phyloP scores from a whole-genome alignment of 2,888 invertebrate species.

The Drosophila mimetica region DNA sequence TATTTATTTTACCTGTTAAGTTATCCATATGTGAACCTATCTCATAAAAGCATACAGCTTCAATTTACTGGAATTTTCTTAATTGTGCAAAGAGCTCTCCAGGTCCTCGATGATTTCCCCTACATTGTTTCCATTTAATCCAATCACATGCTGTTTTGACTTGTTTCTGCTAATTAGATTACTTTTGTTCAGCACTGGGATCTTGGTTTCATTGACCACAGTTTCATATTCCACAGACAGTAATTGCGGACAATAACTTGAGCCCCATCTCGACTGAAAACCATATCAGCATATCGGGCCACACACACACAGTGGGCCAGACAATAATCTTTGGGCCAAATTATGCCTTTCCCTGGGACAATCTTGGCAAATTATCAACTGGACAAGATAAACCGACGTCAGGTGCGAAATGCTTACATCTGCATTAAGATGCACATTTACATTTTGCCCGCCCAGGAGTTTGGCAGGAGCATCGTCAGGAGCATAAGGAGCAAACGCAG shows the following conservation, averaged over 20 bases:
- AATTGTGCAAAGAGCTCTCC: conserved; percentile 7
- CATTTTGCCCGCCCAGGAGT: conserved; percentile 37
- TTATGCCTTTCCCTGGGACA: conserved; percentile 41
- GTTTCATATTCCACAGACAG: conserved; percentile 3
- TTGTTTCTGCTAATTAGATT: conserved; percentile 31
- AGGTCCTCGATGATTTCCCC: not conserved
- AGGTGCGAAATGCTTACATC: conserved; percentile 72
- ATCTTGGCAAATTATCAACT: conserved; percentile 59
- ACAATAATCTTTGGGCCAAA: conserved; percentile 34
- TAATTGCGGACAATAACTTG: conserved; percentile 19
- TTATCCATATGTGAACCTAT: too few species aligned
- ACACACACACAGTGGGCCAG: not conserved
- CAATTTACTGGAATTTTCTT: not conserved
- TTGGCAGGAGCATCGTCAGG: conserved; percentile 16
- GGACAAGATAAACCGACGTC: conserved; percentile 53
- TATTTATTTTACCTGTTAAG: too few species aligned
- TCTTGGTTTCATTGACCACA: conserved; percentile 5
- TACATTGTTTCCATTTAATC: conserved; percentile 13
- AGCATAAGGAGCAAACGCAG: conserved; percentile 18
- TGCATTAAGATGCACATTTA: conserved; percentile 56
- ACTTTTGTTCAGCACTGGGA: conserved; percentile 9
- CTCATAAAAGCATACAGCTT: not conserved
- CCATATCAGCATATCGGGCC: conserved; percentile 8
- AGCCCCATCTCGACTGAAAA: conserved; percentile 5
- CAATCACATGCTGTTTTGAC: conserved; percentile 11